Conservation (phyloP, 2,888 invertebrate genomes). For the Gerosis bhagava region DNA sequence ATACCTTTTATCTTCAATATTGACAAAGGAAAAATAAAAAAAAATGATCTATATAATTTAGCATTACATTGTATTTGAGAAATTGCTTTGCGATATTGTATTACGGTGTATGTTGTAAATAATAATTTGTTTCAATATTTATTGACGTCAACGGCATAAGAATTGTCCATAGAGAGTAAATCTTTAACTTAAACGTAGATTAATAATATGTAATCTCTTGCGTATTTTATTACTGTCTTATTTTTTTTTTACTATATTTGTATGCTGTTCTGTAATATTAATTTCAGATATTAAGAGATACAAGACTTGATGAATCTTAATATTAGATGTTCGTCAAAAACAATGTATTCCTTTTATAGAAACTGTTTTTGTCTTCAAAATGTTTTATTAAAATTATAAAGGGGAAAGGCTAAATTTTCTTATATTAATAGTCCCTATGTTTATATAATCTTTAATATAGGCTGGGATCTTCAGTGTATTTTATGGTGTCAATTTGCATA, state of each 20-base stretch:
- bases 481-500: conserved; percentile 52
- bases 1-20: conserved; percentile 47
- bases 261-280: conserved; percentile 13
- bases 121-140: conserved; percentile 52
- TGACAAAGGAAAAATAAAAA: conserved; percentile 26
- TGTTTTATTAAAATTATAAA: too few relatives aligned
- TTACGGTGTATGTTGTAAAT: conserved; percentile 49
- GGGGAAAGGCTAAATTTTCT: conserved; percentile 47
- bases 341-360: too few relatives aligned
- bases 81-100: conserved; percentile 5
- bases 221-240: conserved; percentile 35
- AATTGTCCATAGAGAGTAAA: conserved; percentile 58
- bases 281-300: conserved; percentile 49
- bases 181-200: conserved; percentile 45
- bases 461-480: conserved; percentile 53
- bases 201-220: too few relatives aligned
- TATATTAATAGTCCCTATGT: conserved; percentile 33
- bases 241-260: conserved; percentile 13
- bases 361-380: too few relatives aligned
- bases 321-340: conserved; percentile 44
- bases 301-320: conserved; percentile 61
- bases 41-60: conserved; percentile 13
- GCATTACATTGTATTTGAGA: conserved; percentile 3
- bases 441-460: conserved; percentile 39
- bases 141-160: conserved; percentile 55